Evolutionary conservation across 2,797 vertebrate species (phyloP).

Genomic region (Pachyuromys duprasi): DNA sequence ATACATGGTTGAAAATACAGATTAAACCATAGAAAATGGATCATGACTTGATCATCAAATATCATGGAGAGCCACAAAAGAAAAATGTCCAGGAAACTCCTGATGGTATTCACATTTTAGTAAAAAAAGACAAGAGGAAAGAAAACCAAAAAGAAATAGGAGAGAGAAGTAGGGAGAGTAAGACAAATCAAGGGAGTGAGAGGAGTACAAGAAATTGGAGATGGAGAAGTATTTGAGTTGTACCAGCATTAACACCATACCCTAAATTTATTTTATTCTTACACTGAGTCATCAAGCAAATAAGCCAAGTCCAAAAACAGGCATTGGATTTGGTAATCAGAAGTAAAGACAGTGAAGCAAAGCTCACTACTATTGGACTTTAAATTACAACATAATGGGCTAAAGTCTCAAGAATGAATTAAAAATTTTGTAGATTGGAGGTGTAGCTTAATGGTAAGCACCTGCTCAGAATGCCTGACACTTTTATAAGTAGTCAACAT

Average conservation of each 20-base stretch:
- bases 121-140: background rate
- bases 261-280: background rate
- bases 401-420: slow-evolving; percentile 1
- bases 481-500: background rate
- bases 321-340: slow-evolving; percentile 19
- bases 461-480: background rate
- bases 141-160: slow-evolving; percentile 10
- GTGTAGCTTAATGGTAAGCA: background rate
- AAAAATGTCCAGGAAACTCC: background rate
- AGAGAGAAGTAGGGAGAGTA: background rate
- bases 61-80: slow-evolving; percentile 13
- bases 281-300: background rate
- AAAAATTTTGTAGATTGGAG: background rate
- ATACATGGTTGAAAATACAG: slow-evolving; percentile 4
- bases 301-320: slow-evolving; percentile 7
- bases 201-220: background rate
- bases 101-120: slow-evolving; percentile 17
- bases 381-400: slow-evolving; percentile 26
- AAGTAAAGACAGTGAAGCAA: slow-evolving; percentile 28
- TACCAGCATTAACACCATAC: background rate
- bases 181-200: background rate
- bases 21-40: slow-evolving; percentile 15
- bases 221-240: slow-evolving; percentile 16
- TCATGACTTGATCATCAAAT: background rate
- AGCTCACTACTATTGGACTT: slow-evolving; percentile 26